Evolutionary conservation across 2,797 vertebrate species (phyloP).

Genomic region (Anguilla megastoma): DNA sequence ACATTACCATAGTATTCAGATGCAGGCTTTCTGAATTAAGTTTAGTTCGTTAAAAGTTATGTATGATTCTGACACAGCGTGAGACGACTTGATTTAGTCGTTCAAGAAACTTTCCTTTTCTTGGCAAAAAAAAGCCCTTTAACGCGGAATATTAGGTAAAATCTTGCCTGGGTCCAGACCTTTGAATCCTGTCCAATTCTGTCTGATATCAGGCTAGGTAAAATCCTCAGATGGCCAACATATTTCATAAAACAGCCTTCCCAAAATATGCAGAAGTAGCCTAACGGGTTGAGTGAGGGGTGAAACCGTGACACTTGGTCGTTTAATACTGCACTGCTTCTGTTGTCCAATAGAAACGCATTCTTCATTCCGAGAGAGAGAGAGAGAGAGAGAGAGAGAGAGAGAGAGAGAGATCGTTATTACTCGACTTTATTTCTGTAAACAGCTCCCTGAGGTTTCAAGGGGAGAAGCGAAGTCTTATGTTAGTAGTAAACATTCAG

Average conservation of each 20-base stretch:
- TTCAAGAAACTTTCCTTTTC: too few relatives aligned
- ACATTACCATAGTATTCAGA: neutral
- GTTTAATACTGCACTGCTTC: constrained; percentile 72
- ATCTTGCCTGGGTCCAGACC: too few relatives aligned
- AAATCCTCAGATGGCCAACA: neutral
- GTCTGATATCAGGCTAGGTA: too few relatives aligned
- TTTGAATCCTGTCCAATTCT: too few relatives aligned
- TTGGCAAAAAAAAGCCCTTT: too few relatives aligned
- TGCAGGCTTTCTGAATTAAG: neutral
- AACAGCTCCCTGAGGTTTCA: constrained; percentile 76
- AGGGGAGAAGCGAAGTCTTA: constrained; percentile 60
- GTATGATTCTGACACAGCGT: too few relatives aligned
- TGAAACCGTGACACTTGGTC: constrained; percentile 66
- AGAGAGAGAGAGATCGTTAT: too few relatives aligned
- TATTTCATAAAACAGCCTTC: neutral
- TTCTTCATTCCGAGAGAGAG: constrained; percentile 66
- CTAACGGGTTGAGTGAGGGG: neutral
- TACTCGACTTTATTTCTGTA: constrained; percentile 76
- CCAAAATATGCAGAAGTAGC: constrained; percentile 16
- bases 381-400: constrained; percentile 43
- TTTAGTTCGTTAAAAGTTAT: too few relatives aligned
- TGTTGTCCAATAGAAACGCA: constrained; percentile 74
- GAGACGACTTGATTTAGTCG: too few relatives aligned
- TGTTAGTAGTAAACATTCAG: constrained; percentile 66
- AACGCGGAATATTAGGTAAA: too few relatives aligned